Base-by-base conservation (phyloP, 2,888 invertebrate species). In the Heliconius aoede region DNA sequence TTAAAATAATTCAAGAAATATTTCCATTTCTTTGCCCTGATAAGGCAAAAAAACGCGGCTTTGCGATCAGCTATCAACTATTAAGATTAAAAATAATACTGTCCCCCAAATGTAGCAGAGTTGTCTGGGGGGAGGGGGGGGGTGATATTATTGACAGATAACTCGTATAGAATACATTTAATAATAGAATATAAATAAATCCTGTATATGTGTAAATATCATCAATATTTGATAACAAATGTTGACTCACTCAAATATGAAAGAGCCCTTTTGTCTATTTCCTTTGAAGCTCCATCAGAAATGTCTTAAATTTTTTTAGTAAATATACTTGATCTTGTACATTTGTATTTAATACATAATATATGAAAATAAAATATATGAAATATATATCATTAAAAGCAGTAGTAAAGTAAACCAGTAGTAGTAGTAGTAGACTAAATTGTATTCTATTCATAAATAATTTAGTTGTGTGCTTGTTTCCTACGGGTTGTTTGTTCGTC, bases 181-280 rank as follows among this genome's bases (percentile, higher is more conserved):
- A 65, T 24, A 11, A n/a, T 4, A 32, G 9, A n/a, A 65, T 36
- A 65, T 65, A 65, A 65, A n/a, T 32, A 64, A 64, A 64, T 4
- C 65, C 65, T 55, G 69, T n/a, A 30, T n/a, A 24, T 69, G 24
- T 51, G 51, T 69, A 55, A 55, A 69, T 69, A 55, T 55, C 69
- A 55, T n/a, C n/a, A n/a, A n/a, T 69, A 24, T 69, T 55, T 69
- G 69, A 69, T 55, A 55, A 69, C 69, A 69, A 69, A 69, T 55
- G 55, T 69, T 69, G 69, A 32, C 69, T 69, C 55, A n/a, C 55
- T 55, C 51, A 55, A 69, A 69, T 69, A 32, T 69, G 55, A 69
- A 55, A 55, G 30, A 55, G n/a, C 32, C 55, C 55, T 55, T 69
- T 69, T 69, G 69, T 69, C 69, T 69, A 55, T 69, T 55, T 69